Conservation (phyloP, 2,113 vertebrate species). For the Coracopsis vasa region DNA sequence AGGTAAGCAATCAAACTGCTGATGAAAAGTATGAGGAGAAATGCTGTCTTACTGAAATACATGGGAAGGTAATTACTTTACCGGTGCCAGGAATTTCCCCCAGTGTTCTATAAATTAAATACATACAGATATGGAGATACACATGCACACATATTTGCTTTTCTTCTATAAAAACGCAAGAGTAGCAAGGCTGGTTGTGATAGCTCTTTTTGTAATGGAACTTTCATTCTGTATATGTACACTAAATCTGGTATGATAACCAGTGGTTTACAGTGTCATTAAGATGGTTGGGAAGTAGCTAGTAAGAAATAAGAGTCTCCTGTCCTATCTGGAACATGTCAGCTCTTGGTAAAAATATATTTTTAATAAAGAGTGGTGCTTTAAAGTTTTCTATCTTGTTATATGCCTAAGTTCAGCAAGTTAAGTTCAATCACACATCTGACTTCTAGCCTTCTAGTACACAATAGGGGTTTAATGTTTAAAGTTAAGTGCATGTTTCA, state of each 20-base stretch:
- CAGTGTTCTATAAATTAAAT: background rate
- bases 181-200: background rate
- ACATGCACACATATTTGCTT: background rate
- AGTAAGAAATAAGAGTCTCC: background rate
- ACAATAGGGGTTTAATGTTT: background rate
- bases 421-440: background rate
- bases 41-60: background rate
- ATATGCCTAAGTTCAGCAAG: background rate
- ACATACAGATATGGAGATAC: background rate
- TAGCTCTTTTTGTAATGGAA: background rate
- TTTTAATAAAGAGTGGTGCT: constrained; percentile 14
- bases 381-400: background rate
- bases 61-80: background rate
- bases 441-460: background rate
- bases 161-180: background rate
- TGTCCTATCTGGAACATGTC: background rate
- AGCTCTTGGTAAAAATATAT: background rate
- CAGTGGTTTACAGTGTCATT: background rate
- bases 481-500: background rate
- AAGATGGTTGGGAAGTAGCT: background rate
- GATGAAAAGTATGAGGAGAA: background rate
- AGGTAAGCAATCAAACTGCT: background rate
- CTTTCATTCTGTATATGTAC: background rate
- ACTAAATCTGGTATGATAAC: background rate
- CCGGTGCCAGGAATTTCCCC: background rate